Percentiles rank a stretch among this genome's conserved stretches.
These are phyloP conservation scores for Tylochromis polylepis DNA, from an alignment of 2,113 vertebrate species.

Conservation along the genomic window DNA sequence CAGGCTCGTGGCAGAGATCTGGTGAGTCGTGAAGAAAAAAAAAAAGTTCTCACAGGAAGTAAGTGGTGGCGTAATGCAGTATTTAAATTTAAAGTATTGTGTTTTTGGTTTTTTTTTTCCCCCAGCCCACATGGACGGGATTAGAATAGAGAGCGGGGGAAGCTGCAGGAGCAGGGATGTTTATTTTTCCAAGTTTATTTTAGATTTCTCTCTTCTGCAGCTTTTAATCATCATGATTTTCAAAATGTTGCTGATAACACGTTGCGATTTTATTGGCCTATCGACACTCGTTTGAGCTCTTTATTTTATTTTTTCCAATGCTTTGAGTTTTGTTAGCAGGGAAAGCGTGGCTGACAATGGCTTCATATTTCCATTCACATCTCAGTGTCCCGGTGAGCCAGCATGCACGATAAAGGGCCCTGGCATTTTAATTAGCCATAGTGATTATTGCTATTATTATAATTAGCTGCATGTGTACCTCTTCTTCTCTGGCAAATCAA, in stretches of 20 bases:
- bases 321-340: background rate
- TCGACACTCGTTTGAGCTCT: background rate
- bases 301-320: background rate
- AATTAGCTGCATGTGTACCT: background rate
- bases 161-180: background rate
- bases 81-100: background rate
- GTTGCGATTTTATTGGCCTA: rapidly evolving
- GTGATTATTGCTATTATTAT: background rate
- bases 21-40: background rate
- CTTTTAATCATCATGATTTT: background rate
- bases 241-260: background rate
- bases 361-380: background rate
- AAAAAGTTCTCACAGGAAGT: background rate
- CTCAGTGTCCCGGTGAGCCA: background rate
- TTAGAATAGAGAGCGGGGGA: background rate
- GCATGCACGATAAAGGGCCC: background rate
- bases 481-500: background rate
- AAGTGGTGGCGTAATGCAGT: background rate
- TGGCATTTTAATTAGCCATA: background rate
- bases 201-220: background rate
- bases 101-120: too few relatives aligned
- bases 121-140: background rate
- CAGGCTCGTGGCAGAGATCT: background rate
- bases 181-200: background rate
- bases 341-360: background rate